These are phyloP conservation scores for Panthera leo DNA, from an alignment of 2,113 vertebrate species.

Conservation along the genomic window DNA sequence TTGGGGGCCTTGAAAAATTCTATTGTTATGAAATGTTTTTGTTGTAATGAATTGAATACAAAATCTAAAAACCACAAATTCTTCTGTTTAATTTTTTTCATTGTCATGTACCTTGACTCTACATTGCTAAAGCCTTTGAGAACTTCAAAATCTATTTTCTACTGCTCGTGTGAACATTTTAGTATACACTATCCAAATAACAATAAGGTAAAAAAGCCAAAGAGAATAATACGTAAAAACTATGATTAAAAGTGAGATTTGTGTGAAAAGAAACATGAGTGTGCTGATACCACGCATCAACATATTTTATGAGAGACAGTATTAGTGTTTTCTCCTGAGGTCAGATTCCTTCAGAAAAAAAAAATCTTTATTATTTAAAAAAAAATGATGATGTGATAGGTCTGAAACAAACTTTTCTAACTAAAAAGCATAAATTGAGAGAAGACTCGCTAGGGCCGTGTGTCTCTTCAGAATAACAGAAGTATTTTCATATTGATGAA, in stretches of 20 bases:
- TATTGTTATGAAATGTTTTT: neutral
- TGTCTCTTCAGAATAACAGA: conserved; percentile 47
- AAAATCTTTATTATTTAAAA: neutral
- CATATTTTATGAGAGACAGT: neutral
- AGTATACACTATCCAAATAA: conserved; percentile 19
- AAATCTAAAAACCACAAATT: neutral
- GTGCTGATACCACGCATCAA: neutral
- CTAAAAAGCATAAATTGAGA: neutral
- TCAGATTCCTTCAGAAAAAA: conserved; percentile 25
- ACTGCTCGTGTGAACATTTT: neutral
- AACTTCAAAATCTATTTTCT: conserved; percentile 15
- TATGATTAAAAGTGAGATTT: conserved; percentile 27
- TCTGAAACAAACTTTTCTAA: neutral
- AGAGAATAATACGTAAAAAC: neutral
- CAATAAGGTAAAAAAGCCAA: neutral
- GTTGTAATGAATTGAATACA: conserved; percentile 22
- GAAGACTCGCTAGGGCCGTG: neutral
- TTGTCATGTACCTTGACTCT: conserved; percentile 41
- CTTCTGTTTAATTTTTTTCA: conserved; percentile 15
- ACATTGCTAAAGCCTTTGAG: conserved; percentile 28
- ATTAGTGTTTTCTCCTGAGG: neutral
- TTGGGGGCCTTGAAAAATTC: neutral
- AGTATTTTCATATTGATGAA: conserved; percentile 58
- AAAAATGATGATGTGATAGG: neutral
- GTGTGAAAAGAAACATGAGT: neutral